Base-by-base conservation (phyloP, 2,797 vertebrate species). In the Alca torda region DNA sequence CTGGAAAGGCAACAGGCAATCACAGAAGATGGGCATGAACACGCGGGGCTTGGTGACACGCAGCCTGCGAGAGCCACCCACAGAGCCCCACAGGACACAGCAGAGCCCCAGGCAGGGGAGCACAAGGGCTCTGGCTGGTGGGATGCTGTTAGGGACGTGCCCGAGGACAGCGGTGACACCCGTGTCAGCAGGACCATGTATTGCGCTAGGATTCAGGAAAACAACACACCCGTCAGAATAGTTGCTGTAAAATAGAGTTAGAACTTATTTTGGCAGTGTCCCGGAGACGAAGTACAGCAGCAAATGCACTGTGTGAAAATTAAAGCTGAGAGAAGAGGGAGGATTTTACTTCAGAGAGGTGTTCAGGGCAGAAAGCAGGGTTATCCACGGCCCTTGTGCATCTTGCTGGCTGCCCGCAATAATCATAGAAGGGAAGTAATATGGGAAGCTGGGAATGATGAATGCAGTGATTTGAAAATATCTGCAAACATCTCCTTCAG, bases 1-100 rank as follows among this genome's bases (percentile, higher is more conserved):
- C 76, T 96, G 90, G 93, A 90, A 69, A 73, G 80, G 69, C 88
- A 75, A 94, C 87, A 87, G 70, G 77, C 81, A 43, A 1, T 43
- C 37, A 0, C 50, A 9, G 69, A 86, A 78, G 81, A 39, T 33
- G 70, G 68, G 72, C n/a, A 15, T 1, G 64, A 59, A 41, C 11
- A 4, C 2, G 43, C 59, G 20, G 67, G 74, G 59, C 26, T 56
- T 19, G 82, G 69, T 9, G 68, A 10, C 4, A 50, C 13, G 14
- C 23, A 84, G 50, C 37, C 70, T 16, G 65, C 1, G 10, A 84
- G 54, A 84, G 63, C 35, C 88, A 53, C 65, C 59, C 5, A 4
- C 26, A 67, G 76, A 35, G 50, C 33, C 90, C 46, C 64, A 3
- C 19, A 1, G 89, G 83, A 48, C 33, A 20, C 39, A 24, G 76